Percentiles rank a stretch among this genome's conserved stretches.
These are phyloP conservation scores for Cyclopterus lumpus DNA, from an alignment of 2,797 vertebrate species.

Conservation along the genomic window DNA sequence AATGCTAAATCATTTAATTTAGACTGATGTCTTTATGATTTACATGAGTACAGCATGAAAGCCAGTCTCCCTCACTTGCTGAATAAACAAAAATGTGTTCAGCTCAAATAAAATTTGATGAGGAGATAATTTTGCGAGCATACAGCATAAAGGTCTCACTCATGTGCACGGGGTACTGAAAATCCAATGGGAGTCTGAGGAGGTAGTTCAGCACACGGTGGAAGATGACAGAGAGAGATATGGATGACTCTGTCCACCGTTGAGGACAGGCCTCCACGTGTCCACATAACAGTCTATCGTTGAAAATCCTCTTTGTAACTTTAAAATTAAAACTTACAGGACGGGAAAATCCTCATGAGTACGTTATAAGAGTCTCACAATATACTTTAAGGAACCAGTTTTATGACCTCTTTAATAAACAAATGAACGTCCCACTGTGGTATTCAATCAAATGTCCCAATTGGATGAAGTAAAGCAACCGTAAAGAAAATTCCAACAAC, in stretches of 20 bases:
- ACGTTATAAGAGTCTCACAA: background rate
- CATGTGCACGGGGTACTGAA: constrained; percentile 48
- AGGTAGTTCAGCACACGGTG: constrained; percentile 39
- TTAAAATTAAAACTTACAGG: constrained; percentile 9
- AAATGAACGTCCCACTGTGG: background rate
- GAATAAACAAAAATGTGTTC: constrained; percentile 77
- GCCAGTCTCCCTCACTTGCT: constrained; percentile 59
- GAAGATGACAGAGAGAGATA: constrained; percentile 65
- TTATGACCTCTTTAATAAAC: background rate
- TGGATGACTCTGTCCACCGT: constrained; percentile 36
- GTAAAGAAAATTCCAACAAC: constrained; percentile 43
- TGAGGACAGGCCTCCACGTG: constrained; percentile 24
- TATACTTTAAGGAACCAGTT: background rate
- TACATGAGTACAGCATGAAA: constrained; percentile 60
- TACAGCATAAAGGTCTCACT: constrained; percentile 74
- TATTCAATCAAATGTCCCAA: constrained; percentile 28
- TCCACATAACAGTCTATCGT: constrained; percentile 20
- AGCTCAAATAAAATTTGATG: constrained; percentile 81
- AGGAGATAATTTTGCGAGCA: constrained; percentile 81
- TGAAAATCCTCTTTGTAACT: constrained; percentile 25
- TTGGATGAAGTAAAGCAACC: constrained; percentile 24
- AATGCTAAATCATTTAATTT: constrained; percentile 68
- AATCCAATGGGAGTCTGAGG: constrained; percentile 52
- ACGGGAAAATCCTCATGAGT: background rate
- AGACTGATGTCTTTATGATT: constrained; percentile 75